Conservation (phyloP, 1,140 invertebrate genomes). For the Helicoverpa armigera region DNA sequence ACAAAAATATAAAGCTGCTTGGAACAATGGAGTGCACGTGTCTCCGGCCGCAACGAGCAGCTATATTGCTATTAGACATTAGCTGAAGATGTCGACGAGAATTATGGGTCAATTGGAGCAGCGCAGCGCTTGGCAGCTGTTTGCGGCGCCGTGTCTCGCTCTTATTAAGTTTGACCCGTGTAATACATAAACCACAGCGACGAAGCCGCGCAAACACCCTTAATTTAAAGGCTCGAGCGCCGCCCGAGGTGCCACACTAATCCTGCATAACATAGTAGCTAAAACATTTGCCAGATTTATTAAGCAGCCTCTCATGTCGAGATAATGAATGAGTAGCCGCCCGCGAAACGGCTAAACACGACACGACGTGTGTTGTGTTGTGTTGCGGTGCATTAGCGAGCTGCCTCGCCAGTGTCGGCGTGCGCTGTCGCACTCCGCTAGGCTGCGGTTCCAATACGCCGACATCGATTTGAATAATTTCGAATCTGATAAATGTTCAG, state of each 20-base stretch:
- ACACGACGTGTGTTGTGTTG: constrained; percentile 31
- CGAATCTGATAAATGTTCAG: constrained; percentile 48
- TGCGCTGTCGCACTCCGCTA: not conserved
- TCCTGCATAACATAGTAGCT: constrained; percentile 63
- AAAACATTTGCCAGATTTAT: constrained; percentile 65
- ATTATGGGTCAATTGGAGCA: constrained; percentile 55
- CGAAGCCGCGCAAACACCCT: constrained; percentile 49
- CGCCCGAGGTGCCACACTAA: constrained; percentile 54
- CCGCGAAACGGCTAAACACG: constrained; percentile 19
- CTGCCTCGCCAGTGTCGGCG: not conserved
- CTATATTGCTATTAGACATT: constrained; percentile 53
- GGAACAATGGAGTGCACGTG: constrained; percentile 29
- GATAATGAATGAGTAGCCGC: constrained; percentile 52
- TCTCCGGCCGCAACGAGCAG: constrained; percentile 44
- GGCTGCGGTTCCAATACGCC: constrained; percentile 31
- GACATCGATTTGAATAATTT: constrained; percentile 29
- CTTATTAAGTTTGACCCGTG: constrained; percentile 59
- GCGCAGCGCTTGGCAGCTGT: constrained; percentile 51
- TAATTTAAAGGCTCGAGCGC: constrained; percentile 57
- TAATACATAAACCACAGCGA: constrained; percentile 55
- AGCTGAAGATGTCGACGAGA: constrained; percentile 56
- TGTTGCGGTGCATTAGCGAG: not conserved
- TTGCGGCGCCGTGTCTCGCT: constrained; percentile 41
- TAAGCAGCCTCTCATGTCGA: constrained; percentile 52
- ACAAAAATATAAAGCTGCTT: constrained; percentile 17